Percentiles rank a stretch among this genome's conserved stretches.
Evolutionary conservation across 1,140 invertebrate species (phyloP).

Genomic region (Drosophila cardini): DNA sequence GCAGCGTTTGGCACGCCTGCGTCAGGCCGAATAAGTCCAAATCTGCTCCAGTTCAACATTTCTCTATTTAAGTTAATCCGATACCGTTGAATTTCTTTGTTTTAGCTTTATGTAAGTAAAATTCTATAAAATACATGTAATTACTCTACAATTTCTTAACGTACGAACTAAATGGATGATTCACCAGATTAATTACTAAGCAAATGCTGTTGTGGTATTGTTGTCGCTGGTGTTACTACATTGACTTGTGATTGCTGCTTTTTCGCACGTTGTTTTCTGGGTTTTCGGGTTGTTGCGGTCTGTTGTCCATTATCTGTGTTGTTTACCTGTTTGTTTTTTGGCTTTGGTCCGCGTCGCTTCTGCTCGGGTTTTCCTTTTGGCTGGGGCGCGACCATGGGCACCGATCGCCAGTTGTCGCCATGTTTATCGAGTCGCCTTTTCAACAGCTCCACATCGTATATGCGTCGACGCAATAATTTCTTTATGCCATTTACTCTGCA

Average conservation of each 20-base stretch:
- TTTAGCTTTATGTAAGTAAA: conserved; percentile 64
- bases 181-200: conserved; percentile 1
- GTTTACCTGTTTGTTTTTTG: conserved; percentile 59
- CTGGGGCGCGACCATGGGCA: conserved; percentile 76
- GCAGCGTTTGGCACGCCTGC: conserved; percentile 95
- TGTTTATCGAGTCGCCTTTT: conserved; percentile 75
- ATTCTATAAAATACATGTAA: conserved; percentile 54
- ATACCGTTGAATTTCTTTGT: conserved; percentile 70
- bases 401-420: conserved; percentile 73
- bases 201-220: conserved; percentile 36
- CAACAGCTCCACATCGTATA: conserved; percentile 68
- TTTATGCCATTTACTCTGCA: conserved; percentile 74
- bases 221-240: conserved; percentile 1
- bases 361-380: conserved; percentile 79
- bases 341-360: conserved; percentile 76
- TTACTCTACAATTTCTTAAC: conserved; percentile 20
- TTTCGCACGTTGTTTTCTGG: conserved; percentile 66
- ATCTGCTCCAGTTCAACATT: conserved; percentile 1
- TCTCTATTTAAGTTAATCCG: conserved; percentile 5
- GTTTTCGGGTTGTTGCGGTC: conserved; percentile 47
- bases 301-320: conserved; percentile 10
- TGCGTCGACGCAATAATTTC: conserved; percentile 66
- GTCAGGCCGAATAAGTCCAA: conserved; percentile 89
- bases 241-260: conserved; percentile 12
- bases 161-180: not conserved